Percentiles rank a stretch among this genome's conserved stretches.
phyloP scores from a whole-genome alignment of 2,113 vertebrate species.

The Odocoileus hemionus region DNA sequence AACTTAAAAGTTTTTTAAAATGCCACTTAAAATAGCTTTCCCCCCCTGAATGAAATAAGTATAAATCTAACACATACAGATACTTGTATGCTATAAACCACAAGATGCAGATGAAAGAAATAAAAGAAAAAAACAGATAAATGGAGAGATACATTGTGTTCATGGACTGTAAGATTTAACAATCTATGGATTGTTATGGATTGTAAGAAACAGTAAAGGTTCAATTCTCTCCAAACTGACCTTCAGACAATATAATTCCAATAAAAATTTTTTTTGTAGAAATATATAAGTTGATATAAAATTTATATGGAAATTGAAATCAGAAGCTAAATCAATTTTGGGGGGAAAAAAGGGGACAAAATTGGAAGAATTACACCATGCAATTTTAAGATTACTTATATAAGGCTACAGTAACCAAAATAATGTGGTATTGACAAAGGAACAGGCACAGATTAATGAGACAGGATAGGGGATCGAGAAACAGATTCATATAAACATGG shows the following conservation, averaged over 20 bases:
- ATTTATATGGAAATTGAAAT: background rate
- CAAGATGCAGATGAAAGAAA: background rate
- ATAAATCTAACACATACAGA: background rate
- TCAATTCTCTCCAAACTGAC: background rate
- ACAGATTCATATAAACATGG: background rate
- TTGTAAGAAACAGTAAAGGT: background rate
- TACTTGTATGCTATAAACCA: background rate
- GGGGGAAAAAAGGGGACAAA: background rate
- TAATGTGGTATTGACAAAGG: background rate
- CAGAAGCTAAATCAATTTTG: background rate
- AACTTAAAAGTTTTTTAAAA: background rate
- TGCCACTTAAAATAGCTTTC: background rate
- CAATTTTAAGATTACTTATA: background rate
- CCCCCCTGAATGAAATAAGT: background rate
- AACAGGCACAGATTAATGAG: background rate
- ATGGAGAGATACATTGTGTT: background rate
- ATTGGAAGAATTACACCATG: background rate
- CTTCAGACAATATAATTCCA: background rate
- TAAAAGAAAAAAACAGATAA: background rate
- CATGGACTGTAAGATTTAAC: background rate
- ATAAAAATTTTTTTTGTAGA: background rate
- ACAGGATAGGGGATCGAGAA: background rate
- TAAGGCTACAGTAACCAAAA: background rate
- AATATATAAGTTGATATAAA: background rate
- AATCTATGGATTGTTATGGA: background rate